A percentile compares a stretch with the other conserved stretches of the same genome.
Evolutionary conservation across 2,113 vertebrate species (phyloP).

Genomic region (Calypte anna): DNA sequence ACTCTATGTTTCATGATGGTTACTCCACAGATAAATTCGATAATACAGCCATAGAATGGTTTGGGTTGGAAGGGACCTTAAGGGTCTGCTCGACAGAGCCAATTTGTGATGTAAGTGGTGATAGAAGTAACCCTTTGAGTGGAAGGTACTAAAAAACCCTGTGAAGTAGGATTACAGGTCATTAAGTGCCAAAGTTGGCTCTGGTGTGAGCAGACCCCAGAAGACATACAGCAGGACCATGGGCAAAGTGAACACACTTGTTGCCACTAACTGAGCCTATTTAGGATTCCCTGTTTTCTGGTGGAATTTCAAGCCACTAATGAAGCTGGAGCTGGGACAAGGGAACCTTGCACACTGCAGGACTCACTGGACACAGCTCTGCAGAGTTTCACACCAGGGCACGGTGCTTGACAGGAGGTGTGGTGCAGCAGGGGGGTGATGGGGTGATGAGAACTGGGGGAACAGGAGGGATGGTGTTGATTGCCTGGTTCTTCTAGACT

Average conservation of each 20-base stretch:
- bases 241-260: too few species aligned
- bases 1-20: not conserved
- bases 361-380: not conserved
- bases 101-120: constrained; percentile 9
- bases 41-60: too few species aligned
- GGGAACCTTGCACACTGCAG: not conserved
- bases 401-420: accelerated
- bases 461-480: not conserved
- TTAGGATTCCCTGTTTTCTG: not conserved
- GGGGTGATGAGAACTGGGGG: not conserved
- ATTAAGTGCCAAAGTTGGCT: not conserved
- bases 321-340: not conserved
- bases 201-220: not conserved
- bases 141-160: constrained; percentile 33
- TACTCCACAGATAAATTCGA: constrained; percentile 2
- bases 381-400: not conserved
- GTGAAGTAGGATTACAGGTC: not conserved
- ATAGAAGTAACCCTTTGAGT: constrained; percentile 32
- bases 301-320: not conserved
- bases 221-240: not conserved
- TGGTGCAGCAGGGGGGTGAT: not conserved
- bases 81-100: not conserved
- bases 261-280: not conserved
- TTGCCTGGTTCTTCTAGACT: not conserved
- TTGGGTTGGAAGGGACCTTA: too few species aligned